Evolutionary conservation across 2,113 vertebrate genomes (phyloP).

Genomic region (Atractosteus spatula): DNA sequence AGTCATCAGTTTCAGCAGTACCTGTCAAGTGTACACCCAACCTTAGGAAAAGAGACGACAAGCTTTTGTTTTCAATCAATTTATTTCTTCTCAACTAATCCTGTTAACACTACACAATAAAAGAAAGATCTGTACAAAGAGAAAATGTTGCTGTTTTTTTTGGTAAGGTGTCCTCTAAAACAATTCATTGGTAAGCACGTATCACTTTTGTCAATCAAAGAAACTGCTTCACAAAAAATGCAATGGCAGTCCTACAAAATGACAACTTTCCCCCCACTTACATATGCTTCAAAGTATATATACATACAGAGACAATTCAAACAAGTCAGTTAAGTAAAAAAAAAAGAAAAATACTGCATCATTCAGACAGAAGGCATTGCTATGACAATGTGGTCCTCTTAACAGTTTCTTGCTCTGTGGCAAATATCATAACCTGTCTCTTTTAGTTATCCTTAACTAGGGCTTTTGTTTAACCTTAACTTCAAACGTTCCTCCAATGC

Average conservation of each 20-base stretch:
- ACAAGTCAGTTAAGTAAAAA: not conserved
- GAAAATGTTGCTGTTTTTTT: constrained; percentile 11
- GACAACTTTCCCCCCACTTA: not conserved
- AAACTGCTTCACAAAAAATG: not conserved
- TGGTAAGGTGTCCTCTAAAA: constrained; percentile 10
- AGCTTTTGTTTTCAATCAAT: constrained; percentile 16
- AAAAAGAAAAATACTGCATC: not conserved
- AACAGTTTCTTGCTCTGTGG: too few relatives aligned
- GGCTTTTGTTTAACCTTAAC: too few relatives aligned
- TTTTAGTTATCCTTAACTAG: too few relatives aligned
- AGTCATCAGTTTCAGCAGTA: too few relatives aligned
- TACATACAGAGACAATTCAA: not conserved
- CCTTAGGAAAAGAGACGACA: not conserved
- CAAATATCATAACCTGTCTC: too few relatives aligned
- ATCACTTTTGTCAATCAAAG: not conserved
- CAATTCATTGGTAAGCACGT: not conserved
- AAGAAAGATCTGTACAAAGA: constrained; percentile 22
- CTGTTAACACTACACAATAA: constrained; percentile 27
- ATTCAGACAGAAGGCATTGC: too few relatives aligned
- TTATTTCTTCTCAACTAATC: constrained; percentile 24
- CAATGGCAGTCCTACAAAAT: not conserved
- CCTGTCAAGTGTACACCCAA: too few relatives aligned
- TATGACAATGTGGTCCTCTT: too few relatives aligned
- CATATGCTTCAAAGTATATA: not conserved
- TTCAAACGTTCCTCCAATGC: too few relatives aligned